Percentiles rank a stretch among this genome's conserved stretches.
These are phyloP conservation scores for Kryptolebias marmoratus DNA, from an alignment of 2,113 vertebrate genomes.

Conservation along the genomic window DNA sequence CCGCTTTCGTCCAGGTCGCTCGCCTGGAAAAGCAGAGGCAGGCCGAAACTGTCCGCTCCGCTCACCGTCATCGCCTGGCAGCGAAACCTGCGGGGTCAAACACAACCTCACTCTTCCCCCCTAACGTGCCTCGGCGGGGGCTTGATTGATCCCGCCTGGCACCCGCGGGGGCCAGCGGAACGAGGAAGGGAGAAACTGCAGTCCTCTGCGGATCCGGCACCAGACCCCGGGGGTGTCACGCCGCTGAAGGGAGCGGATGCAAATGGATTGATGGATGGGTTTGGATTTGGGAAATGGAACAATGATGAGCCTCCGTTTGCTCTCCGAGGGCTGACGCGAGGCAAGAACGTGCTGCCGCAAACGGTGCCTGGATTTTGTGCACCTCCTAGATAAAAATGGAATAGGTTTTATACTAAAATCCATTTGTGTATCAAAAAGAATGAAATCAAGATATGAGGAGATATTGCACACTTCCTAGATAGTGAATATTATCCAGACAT, in stretches of 20 bases:
- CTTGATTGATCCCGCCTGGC: constrained; percentile 67
- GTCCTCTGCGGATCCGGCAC: constrained; percentile 52
- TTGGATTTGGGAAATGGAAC: constrained; percentile 31
- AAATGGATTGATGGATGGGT: constrained; percentile 35
- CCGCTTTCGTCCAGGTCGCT: constrained; percentile 64
- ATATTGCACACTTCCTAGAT: too few species aligned
- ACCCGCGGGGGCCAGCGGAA: constrained; percentile 37
- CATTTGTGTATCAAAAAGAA: too few species aligned
- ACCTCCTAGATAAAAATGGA: neutral
- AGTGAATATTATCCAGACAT: too few species aligned
- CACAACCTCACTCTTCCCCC: constrained; percentile 54
- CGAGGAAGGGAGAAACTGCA: constrained; percentile 38
- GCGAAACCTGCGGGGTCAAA: constrained; percentile 67
- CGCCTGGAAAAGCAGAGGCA: constrained; percentile 64
- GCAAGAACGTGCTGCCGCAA: neutral
- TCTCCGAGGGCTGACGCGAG: constrained; percentile 3
- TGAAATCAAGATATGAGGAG: too few species aligned
- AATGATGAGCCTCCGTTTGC: constrained; percentile 37
- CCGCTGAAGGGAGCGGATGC: constrained; percentile 30
- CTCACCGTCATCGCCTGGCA: constrained; percentile 68
- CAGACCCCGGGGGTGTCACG: constrained; percentile 36
- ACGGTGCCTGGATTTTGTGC: neutral
- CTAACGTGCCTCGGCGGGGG: constrained; percentile 49
- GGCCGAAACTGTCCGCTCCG: constrained; percentile 69
- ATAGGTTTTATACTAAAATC: too few species aligned